Percentiles rank a stretch among this genome's conserved stretches.
Evolutionary conservation across 2,797 vertebrate genomes (phyloP).

Genomic region (Amazona finschi): DNA sequence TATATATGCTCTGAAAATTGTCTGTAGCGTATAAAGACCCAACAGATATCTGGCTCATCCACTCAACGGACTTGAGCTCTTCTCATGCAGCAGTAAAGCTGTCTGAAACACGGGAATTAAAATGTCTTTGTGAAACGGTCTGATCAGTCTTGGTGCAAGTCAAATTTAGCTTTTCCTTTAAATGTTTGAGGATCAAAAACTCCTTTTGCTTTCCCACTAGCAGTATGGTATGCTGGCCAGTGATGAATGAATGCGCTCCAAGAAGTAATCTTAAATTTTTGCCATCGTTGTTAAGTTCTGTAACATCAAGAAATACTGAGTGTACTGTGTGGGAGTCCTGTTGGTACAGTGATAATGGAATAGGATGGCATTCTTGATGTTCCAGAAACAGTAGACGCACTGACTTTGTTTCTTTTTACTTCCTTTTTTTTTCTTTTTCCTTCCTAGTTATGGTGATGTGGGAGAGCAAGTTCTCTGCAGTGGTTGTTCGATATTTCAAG

Average conservation of each 20-base stretch:
- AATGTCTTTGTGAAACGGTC: neutral
- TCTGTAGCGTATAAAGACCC: neutral
- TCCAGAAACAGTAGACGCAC: neutral
- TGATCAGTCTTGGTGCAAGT: neutral
- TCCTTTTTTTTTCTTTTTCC: neutral
- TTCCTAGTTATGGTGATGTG: conserved; percentile 60
- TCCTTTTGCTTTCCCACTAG: neutral
- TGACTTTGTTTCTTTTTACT: neutral
- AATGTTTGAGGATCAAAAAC: neutral
- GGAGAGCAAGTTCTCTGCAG: conserved; percentile 73
- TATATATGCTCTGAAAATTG: accelerated
- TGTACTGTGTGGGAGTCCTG: neutral
- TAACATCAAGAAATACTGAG: neutral
- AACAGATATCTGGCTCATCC: neutral
- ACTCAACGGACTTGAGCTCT: accelerated
- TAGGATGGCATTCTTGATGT: neutral
- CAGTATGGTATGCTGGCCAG: neutral
- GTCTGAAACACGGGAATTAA: neutral
- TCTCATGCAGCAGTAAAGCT: neutral
- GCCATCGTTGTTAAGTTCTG: neutral
- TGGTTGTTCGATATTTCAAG: conserved; percentile 72
- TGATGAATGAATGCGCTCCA: neutral
- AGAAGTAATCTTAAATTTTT: neutral
- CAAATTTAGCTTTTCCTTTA: neutral
- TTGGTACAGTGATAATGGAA: neutral